A percentile compares a stretch with the other conserved stretches of the same genome.
These are phyloP conservation scores for Ennomos erosarius DNA, from an alignment of 2,888 invertebrate genomes.

Conservation along the genomic window DNA sequence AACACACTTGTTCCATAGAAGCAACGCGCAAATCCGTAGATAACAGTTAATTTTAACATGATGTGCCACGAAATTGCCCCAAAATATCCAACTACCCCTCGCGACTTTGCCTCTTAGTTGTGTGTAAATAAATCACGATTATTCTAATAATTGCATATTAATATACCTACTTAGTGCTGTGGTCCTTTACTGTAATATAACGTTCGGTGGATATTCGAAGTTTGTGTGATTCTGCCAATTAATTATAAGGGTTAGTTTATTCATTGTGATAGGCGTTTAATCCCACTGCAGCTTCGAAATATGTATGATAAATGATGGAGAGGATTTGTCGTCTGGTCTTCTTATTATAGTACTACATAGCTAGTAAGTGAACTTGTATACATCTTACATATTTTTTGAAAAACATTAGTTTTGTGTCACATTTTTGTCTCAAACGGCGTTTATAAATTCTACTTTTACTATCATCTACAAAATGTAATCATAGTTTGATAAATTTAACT, in stretches of 20 bases:
- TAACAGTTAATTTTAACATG: background rate
- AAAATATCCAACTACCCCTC: constrained; percentile 30
- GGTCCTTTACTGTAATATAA: constrained; percentile 40
- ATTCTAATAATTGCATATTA: constrained; percentile 8
- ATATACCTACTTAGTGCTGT: constrained; percentile 42
- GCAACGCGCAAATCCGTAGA: background rate
- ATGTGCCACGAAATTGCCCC: constrained; percentile 52
- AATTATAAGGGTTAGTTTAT: constrained; percentile 57
- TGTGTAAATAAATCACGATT: constrained; percentile 8
- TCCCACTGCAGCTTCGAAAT: constrained; percentile 66
- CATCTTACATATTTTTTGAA: constrained; percentile 27
- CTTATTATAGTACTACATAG: constrained; percentile 27
- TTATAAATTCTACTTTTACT: constrained; percentile 31
- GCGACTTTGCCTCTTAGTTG: constrained; percentile 33
- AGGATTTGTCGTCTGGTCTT: constrained; percentile 22
- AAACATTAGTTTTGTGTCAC: constrained; percentile 19
- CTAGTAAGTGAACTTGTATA: constrained; percentile 34
- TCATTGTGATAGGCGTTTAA: constrained; percentile 47
- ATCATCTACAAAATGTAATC: constrained; percentile 25
- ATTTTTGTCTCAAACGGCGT: constrained; percentile 23
- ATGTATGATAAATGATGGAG: constrained; percentile 16
- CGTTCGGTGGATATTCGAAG: constrained; percentile 7
- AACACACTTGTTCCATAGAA: too few species aligned
- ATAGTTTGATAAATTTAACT: constrained; percentile 17
- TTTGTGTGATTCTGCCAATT: constrained; percentile 58